Evolutionary conservation across 2,797 vertebrate species (phyloP).

Genomic region (Decapterus maruadsi): DNA sequence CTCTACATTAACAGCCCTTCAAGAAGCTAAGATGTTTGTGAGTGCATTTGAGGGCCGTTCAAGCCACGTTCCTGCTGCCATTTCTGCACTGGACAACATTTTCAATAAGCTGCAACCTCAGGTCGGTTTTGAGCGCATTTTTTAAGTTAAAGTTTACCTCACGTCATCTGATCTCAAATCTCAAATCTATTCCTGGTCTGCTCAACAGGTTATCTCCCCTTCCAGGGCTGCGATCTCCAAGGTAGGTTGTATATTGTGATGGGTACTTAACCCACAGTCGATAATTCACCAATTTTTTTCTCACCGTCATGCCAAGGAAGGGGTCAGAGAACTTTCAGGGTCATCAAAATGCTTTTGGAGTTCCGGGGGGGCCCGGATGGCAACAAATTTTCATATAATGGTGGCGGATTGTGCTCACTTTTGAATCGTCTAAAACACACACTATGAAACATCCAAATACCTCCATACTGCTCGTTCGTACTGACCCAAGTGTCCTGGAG

Average conservation of each 20-base stretch:
- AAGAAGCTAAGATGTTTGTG: slow-evolving; percentile 74
- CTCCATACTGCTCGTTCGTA: too few relatives aligned
- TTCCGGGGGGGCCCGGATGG: too few relatives aligned
- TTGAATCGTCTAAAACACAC: too few relatives aligned
- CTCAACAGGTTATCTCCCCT: not conserved
- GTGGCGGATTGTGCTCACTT: too few relatives aligned
- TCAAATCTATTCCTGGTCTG: not conserved
- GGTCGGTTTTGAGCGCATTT: slow-evolving; percentile 55
- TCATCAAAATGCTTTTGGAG: too few relatives aligned
- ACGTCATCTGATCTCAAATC: not conserved
- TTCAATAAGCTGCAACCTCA: slow-evolving; percentile 56
- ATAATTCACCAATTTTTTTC: too few relatives aligned
- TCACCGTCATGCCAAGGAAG: too few relatives aligned
- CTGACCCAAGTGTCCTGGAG: too few relatives aligned
- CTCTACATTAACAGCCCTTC: slow-evolving; percentile 48
- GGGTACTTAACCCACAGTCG: too few relatives aligned
- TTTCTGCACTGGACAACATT: slow-evolving; percentile 69
- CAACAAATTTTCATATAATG: too few relatives aligned
- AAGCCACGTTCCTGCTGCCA: slow-evolving; percentile 51
- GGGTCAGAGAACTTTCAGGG: too few relatives aligned
- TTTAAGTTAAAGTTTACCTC: not conserved
- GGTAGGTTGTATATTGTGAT: not conserved
- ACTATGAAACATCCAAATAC: too few relatives aligned
- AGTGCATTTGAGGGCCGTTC: slow-evolving; percentile 71
- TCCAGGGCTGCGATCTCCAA: not conserved